Evolutionary conservation across 2,113 vertebrate genomes (phyloP), one percentile per base, ranked within the genome.

Genomic region (Noctilio leporinus): DNA sequence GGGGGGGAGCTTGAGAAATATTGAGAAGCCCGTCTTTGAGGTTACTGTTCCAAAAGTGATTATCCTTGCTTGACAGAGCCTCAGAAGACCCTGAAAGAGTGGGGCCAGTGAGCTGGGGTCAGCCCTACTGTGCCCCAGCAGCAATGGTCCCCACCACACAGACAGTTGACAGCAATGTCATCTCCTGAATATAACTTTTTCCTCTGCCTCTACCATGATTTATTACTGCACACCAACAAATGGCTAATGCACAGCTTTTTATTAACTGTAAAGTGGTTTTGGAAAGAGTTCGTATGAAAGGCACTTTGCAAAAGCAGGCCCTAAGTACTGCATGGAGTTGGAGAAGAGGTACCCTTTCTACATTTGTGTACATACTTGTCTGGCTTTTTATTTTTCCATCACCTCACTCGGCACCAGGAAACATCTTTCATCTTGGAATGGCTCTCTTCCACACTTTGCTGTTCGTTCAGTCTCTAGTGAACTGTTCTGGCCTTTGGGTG

Each of bases 341-440:
- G 94, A 65, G 89, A 82, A 75, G 77, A 93, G 91, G 67, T 70
- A 30, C 20, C 35, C 28, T 49, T 83, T 94, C 67, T 77, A 45
- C 73, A 51, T 86, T 72, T 95, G 83, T 67, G 77, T 65, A 83
- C 78, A 93, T 47, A 82, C 73, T 96, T 38, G 93, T 80, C 86
- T 89, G 30, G 80, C 55, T 19, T 93, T 93, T 92, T 93, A 75
- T 93, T 96, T 97, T 94, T 95, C 95, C 89, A 93, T 94, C 95
- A 30, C 92, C 83, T 97, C 95, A 86, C 95, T 82, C 10, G 5
- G 78, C 86, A n/a, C 77, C 43, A 26, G 89, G 86, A 86, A 80
- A 81, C 83, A 88, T 67, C 92, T 91, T 95, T 96, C 86, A 83
- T 96, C 81, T 91, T 35, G 3, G 20, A 64, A 51, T 83, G 91